phyloP scores from a whole-genome alignment of 2,113 vertebrate genomes.

The Pangasianodon hypophthalmus region DNA sequence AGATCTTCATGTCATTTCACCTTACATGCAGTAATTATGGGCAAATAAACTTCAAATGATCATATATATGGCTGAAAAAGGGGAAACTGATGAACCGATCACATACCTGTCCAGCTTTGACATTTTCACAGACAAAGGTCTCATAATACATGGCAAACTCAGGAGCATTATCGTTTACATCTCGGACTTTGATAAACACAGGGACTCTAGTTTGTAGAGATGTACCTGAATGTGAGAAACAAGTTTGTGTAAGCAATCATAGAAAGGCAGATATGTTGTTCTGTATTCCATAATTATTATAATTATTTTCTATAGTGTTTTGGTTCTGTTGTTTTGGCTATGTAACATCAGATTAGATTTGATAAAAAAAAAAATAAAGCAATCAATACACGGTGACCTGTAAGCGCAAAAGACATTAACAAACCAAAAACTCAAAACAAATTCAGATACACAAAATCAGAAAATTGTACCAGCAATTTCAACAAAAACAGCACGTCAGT shows the following conservation, averaged over 20 bases:
- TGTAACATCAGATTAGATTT: not conserved
- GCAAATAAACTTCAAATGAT: not conserved
- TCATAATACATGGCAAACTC: conserved; percentile 95
- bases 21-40: not conserved
- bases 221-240: conserved; percentile 41
- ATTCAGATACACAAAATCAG: not conserved
- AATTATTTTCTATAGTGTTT: not conserved
- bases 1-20: not conserved
- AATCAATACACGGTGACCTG: not conserved
- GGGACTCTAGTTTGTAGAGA: conserved; percentile 79
- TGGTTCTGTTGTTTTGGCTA: not conserved
- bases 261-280: not conserved
- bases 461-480: not conserved
- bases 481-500: not conserved
- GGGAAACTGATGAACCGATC: not conserved
- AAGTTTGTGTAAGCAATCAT: conserved; percentile 22
- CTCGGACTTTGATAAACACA: conserved; percentile 91
- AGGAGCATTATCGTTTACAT: conserved; percentile 94
- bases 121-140: conserved; percentile 96
- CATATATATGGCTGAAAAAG: not conserved
- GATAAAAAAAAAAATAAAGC: not conserved
- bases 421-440: not conserved
- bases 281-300: not conserved
- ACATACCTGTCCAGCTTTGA: conserved; percentile 91
- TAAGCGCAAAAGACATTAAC: not conserved